Evolutionary conservation across 2,113 vertebrate species (phyloP).

Genomic region (Psephotus haematonotus): DNA sequence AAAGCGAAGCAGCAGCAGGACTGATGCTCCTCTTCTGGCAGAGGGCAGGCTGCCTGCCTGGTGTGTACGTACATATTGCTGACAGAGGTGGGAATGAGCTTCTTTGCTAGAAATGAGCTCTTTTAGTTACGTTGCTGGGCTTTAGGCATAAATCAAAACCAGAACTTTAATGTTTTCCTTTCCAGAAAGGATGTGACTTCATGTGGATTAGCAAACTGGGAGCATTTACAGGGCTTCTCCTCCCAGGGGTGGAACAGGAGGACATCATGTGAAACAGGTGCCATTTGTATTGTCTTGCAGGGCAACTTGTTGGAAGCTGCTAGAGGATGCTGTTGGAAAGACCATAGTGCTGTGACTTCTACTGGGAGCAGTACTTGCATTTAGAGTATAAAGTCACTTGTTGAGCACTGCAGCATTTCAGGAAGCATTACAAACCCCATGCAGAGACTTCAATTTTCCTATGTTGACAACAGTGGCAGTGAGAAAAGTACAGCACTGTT

Average conservation of each 20-base stretch:
- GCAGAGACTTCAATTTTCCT: not conserved
- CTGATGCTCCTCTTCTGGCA: not conserved
- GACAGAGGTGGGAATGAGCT: not conserved
- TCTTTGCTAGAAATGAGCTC: not conserved
- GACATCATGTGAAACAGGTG: not conserved
- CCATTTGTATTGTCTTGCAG: not conserved
- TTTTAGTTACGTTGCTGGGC: not conserved
- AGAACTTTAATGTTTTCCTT: not conserved
- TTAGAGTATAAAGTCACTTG: not conserved
- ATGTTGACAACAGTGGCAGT: not conserved
- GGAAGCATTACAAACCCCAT: not conserved
- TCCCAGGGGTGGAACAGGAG: not conserved
- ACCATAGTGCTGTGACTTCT: not conserved
- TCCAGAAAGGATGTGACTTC: not conserved
- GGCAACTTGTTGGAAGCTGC: not conserved
- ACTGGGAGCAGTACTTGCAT: not conserved
- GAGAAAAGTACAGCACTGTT: not conserved
- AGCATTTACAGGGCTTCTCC: not conserved
- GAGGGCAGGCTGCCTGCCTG: not conserved
- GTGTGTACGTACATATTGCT: rapidly evolving
- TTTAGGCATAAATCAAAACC: not conserved
- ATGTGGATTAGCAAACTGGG: not conserved
- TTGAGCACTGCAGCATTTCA: not conserved
- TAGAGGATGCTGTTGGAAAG: not conserved
- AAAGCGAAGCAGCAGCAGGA: not conserved